These are phyloP conservation scores for Eospalax fontanierii DNA, from an alignment of 2,797 vertebrate genomes.

Conservation along the genomic window DNA sequence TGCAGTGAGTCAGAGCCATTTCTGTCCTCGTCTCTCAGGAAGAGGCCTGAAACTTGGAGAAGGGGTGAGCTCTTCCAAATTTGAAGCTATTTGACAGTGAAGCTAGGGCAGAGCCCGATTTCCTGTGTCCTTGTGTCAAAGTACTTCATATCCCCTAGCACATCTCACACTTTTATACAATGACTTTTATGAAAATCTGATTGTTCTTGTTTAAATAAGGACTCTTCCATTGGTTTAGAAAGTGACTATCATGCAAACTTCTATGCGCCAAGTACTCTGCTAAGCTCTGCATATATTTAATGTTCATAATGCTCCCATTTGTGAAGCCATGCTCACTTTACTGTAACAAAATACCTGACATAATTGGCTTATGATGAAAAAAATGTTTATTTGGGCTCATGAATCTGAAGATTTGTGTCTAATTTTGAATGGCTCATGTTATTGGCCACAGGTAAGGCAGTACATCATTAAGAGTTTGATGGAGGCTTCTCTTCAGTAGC, in stretches of 20 bases:
- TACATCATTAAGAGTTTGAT: too few relatives aligned
- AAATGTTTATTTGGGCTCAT: background rate
- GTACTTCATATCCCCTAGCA: too few relatives aligned
- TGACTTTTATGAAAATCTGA: too few relatives aligned
- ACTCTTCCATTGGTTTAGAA: background rate
- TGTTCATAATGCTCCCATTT: background rate
- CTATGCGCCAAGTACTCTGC: too few relatives aligned
- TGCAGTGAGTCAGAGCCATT: too few relatives aligned
- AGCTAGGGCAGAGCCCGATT: background rate
- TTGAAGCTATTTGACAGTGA: background rate
- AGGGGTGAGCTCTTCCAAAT: background rate
- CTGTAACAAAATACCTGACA: background rate
- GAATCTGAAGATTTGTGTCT: background rate
- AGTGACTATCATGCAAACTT: background rate
- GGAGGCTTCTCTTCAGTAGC: background rate
- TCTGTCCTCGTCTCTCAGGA: rapidly evolving
- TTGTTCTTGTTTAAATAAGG: background rate
- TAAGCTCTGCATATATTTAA: background rate
- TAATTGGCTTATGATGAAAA: background rate
- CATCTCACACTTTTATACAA: too few relatives aligned
- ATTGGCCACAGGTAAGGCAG: background rate
- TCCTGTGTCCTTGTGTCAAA: background rate
- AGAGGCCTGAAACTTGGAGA: background rate
- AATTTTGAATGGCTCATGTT: background rate
- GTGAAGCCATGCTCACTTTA: background rate